These are phyloP conservation scores for Polydrusus cervinus DNA, from an alignment of 2,888 invertebrate species.

Conservation along the genomic window DNA sequence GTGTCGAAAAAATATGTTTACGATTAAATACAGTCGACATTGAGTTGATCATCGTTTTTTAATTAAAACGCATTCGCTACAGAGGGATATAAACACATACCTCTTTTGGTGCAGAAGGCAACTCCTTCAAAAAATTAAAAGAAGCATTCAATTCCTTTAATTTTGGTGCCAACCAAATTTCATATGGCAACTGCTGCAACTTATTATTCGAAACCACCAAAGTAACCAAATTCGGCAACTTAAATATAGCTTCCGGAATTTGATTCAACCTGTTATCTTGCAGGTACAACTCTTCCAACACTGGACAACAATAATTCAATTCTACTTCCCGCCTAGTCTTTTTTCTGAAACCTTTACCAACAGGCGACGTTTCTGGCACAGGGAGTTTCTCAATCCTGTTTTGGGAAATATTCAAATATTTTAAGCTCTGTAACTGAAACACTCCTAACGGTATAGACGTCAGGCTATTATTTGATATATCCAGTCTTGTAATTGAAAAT, in stretches of 20 bases:
- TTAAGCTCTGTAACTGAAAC: conserved; percentile 88
- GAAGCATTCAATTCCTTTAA: conserved; percentile 91
- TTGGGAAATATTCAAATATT: conserved; percentile 89
- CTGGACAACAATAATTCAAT: conserved; percentile 80
- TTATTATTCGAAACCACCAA: conserved; percentile 97
- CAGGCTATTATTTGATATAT: conserved; percentile 92
- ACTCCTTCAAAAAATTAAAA: conserved; percentile 87
- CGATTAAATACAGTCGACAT: no score
- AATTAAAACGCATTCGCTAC: no score
- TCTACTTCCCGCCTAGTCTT: conserved; percentile 61
- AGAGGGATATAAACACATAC: conserved; percentile 62
- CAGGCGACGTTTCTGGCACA: conserved; percentile 67
- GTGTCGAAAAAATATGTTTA: no score
- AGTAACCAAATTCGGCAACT: conserved; percentile 83
- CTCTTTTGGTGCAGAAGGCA: conserved; percentile 77
- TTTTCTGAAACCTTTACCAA: conserved; percentile 62
- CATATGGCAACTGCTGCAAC: conserved; percentile 85
- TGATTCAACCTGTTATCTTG: conserved; percentile 91
- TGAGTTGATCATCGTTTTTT: no score
- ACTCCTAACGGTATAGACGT: conserved; percentile 85
- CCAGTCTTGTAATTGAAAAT: conserved; percentile 94
- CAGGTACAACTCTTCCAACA: conserved; percentile 92
- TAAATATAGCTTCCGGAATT: conserved; percentile 88
- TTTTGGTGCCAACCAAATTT: conserved; percentile 90
- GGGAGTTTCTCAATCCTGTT: conserved; percentile 89